Evolutionary conservation across 1,140 invertebrate species (phyloP).

Genomic region (Drosophila virilis): DNA sequence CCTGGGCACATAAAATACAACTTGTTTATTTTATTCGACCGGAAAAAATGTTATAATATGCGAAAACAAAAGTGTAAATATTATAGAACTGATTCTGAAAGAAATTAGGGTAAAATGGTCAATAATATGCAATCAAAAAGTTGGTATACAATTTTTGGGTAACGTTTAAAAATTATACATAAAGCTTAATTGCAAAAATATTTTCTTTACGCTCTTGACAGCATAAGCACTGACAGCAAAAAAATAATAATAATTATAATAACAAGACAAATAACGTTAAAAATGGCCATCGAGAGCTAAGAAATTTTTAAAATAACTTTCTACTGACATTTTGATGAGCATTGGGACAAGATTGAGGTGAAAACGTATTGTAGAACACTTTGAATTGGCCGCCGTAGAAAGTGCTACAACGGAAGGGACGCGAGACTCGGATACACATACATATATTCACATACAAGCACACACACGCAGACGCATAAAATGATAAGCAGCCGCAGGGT

Average conservation of each 20-base stretch:
- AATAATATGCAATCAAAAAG: not conserved
- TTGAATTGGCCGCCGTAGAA: slow-evolving; percentile 2
- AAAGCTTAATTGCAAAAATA: too few species aligned
- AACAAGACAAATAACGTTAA: too few species aligned
- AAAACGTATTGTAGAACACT: slow-evolving; percentile 22
- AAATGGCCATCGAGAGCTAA: too few species aligned
- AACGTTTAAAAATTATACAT: too few species aligned
- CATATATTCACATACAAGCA: not conserved
- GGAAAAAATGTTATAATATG: slow-evolving; percentile 33
- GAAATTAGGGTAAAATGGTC: not conserved
- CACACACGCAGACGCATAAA: slow-evolving; percentile 38
- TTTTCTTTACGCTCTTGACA: too few species aligned
- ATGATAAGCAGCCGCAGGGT: slow-evolving; percentile 74
- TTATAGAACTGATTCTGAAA: not conserved
- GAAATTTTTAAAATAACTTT: too few species aligned
- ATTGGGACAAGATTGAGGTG: not conserved
- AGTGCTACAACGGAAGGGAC: slow-evolving; percentile 17
- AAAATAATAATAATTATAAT: too few species aligned
- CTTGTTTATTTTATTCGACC: slow-evolving; percentile 55
- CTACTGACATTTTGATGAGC: not conserved
- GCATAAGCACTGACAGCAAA: too few species aligned
- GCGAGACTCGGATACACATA: slow-evolving; percentile 23
- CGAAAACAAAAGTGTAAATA: slow-evolving; percentile 15
- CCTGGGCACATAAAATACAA: slow-evolving; percentile 37
- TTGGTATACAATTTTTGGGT: too few species aligned